These are phyloP conservation scores for Zaprionus kolodkinae DNA, from an alignment of 1,140 invertebrate species.

Conservation along the genomic window DNA sequence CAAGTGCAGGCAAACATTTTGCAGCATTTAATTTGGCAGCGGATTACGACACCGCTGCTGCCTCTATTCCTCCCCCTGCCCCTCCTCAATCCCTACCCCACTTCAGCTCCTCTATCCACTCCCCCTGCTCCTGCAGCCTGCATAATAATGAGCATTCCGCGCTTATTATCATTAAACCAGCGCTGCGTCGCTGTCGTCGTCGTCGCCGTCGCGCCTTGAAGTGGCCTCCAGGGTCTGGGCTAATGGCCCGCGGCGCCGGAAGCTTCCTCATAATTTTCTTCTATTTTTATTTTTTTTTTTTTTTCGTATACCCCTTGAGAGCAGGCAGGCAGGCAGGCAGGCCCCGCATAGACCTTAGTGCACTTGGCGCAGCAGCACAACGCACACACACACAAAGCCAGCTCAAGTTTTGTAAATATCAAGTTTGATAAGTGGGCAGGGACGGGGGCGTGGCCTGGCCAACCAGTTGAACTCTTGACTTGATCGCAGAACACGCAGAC, in stretches of 20 bases:
- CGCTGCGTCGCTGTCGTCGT: conserved; percentile 32
- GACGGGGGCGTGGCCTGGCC: conserved; percentile 10
- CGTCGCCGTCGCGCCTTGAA: conserved; percentile 47
- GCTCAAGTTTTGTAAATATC: conserved; percentile 71
- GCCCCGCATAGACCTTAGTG: conserved; percentile 10
- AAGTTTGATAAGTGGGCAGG: conserved; percentile 74
- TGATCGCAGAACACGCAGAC: conserved; percentile 31
- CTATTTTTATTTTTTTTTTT: conserved; percentile 5
- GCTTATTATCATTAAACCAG: conserved; percentile 76
- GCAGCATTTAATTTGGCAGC: conserved; percentile 38
- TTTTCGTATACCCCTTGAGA: neutral
- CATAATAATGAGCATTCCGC: conserved; percentile 71
- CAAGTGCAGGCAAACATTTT: conserved; percentile 45
- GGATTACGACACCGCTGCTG: neutral
- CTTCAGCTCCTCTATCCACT: conserved; percentile 16
- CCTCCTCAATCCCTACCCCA: neutral
- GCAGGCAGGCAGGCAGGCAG: neutral
- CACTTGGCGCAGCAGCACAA: conserved; percentile 18
- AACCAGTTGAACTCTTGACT: conserved; percentile 63
- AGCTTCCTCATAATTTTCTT: conserved; percentile 38
- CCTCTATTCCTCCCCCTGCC: neutral
- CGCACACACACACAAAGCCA: conserved; percentile 29
- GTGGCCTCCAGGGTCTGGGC: conserved; percentile 71
- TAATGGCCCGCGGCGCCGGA: conserved; percentile 76
- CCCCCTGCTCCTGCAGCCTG: conserved; percentile 25